Percentiles rank a stretch among this genome's conserved stretches.
These are phyloP conservation scores for Sturmia bella DNA, from an alignment of 2,888 invertebrate genomes.

Conservation along the genomic window DNA sequence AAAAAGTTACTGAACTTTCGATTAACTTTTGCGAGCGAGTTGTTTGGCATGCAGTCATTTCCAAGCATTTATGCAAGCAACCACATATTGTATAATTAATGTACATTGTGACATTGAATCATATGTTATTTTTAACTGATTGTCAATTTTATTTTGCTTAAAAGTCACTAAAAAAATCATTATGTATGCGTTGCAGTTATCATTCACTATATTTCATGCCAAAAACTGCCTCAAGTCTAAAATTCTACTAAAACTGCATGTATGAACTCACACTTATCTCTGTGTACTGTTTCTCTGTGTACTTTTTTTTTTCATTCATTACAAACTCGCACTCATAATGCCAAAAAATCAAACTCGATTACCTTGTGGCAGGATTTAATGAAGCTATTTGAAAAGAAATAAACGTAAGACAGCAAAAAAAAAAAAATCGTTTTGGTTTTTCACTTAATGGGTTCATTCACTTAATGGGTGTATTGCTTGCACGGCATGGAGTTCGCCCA, in stretches of 20 bases:
- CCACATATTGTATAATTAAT: conserved; percentile 45
- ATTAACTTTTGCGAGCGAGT: conserved; percentile 2
- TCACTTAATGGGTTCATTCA: conserved; percentile 30
- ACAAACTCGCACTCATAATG: conserved; percentile 35
- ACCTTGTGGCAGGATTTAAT: conserved; percentile 59
- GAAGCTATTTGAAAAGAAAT: conserved; percentile 26
- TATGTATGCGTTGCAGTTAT: conserved; percentile 64
- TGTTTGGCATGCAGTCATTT: conserved; percentile 11
- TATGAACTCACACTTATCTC: conserved; percentile 18
- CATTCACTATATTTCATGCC: conserved; percentile 61
- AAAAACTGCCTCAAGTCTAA: conserved; percentile 48
- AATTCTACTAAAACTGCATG: conserved; percentile 40
- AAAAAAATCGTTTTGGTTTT: conserved; percentile 32
- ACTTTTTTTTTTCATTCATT: conserved; percentile 52
- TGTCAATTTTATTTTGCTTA: conserved; percentile 22
- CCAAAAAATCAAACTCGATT: conserved; percentile 60
- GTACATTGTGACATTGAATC: conserved; percentile 67
- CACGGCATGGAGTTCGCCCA: conserved; percentile 16
- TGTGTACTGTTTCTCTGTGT: conserved; percentile 10
- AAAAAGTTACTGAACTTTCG: conserved; percentile 57
- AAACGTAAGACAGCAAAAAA: neutral
- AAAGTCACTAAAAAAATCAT: conserved; percentile 17
- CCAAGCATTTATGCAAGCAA: conserved; percentile 1
- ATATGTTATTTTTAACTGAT: conserved; percentile 34
- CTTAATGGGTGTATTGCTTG: conserved; percentile 11